A percentile compares a stretch with the other conserved stretches of the same genome.
These are phyloP conservation scores for Apistogramma diplotaenia DNA, from an alignment of 2,113 vertebrate genomes.

Conservation along the genomic window DNA sequence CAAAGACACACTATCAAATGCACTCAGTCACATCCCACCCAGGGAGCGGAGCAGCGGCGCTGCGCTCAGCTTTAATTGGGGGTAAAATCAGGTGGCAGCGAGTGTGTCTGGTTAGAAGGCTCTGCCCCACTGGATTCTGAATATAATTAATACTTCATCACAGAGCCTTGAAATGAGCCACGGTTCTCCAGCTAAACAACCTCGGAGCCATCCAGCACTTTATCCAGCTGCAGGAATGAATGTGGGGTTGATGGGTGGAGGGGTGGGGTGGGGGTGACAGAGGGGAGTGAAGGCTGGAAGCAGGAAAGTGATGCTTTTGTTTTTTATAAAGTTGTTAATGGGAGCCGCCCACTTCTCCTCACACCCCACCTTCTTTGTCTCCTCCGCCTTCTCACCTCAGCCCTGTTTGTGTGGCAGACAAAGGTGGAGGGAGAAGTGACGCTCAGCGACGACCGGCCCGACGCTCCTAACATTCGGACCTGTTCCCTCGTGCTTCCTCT, in stretches of 20 bases:
- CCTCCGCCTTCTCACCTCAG: conserved; percentile 28
- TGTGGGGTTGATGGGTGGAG: neutral
- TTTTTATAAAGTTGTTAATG: neutral
- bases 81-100: conserved; percentile 60
- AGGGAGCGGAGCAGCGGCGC: conserved; percentile 15
- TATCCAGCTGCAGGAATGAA: neutral
- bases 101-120: conserved; percentile 50
- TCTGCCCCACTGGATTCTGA: conserved; percentile 38
- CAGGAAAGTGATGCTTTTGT: neutral
- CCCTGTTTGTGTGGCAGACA: conserved; percentile 52
- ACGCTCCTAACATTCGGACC: conserved; percentile 33
- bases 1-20: neutral
- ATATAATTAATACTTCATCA: conserved; percentile 73
- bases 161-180: conserved; percentile 59
- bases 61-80: conserved; percentile 64
- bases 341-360: conserved; percentile 9
- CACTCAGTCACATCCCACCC: conserved; percentile 5
- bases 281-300: neutral
- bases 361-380: conserved; percentile 17
- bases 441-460: conserved; percentile 61
- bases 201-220: conserved; percentile 23
- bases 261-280: neutral
- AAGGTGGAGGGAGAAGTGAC: conserved; percentile 67
- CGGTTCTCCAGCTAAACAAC: conserved; percentile 29
- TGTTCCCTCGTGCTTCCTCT: neutral